Evolutionary conservation across 2,797 vertebrate species (phyloP), one percentile per base, ranked within the genome.

Genomic region (Platalea minor): DNA sequence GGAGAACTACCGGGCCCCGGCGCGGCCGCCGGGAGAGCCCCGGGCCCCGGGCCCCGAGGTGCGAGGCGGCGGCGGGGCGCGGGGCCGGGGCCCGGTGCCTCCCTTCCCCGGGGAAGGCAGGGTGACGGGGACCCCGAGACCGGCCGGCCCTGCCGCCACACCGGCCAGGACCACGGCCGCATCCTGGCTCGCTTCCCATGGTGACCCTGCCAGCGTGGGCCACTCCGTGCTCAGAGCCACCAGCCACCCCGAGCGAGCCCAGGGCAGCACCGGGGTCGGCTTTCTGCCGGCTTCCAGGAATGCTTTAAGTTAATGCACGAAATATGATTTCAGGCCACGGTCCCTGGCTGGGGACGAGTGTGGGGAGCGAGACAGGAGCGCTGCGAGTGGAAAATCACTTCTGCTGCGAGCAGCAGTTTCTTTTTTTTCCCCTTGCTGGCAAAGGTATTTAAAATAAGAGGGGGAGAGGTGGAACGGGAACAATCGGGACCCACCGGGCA

Each of bases 301-400:
- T 61, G 60, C 85, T 39, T 89, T 8, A 85, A 15, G 75, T 57
- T 74, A 57, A 89, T 46, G 78, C 92, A 65, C 25, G 79, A 94
- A 92, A 94, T 68, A n/a, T 16, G 73, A 95, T 94, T 96, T 91
- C 69, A 80, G 76, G 88, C 60, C 33, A 4, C 10, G 15, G 59
- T 65, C 57, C 57, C 89, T 13, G 77, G 37, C 61, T 59, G 69
- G 70, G 84, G 43, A 15, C 1, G 13, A 51, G 82, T 3, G 72
- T 13, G 63, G 69, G 78, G 84, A 87, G 86, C 20, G 25, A 85
- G 73, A 75, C 37, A 41, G 93, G 88, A 91, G 54, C 26, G 3
- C 56, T 39, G 84, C 2, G 13, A 77, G 69, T 54, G 79, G 93
- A 95, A 97, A 96, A 96, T 94, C 91, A 35, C 91, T 89, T 94